Conservation (phyloP, 92 coral and sea anemone genomes). For the Phymanthus crucifer region DNA sequence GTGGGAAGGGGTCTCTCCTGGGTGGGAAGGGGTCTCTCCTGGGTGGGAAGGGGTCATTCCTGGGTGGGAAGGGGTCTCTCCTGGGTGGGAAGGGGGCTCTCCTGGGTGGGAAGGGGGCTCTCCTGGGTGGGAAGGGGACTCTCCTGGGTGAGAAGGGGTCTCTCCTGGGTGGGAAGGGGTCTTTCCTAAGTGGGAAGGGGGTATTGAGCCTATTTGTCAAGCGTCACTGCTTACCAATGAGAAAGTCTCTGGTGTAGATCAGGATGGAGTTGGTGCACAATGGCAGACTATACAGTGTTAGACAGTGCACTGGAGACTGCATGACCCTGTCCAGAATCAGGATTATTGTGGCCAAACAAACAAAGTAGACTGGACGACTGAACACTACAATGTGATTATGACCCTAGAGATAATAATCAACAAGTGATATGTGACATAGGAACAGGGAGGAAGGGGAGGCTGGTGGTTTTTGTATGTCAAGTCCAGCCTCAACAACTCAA, state of each 20-base stretch:
- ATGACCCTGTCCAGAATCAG: slow-evolving; percentile 65
- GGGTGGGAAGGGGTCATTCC: too few species aligned
- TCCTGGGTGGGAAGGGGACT: too few species aligned
- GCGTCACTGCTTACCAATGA: slow-evolving; percentile 64
- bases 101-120: too few species aligned
- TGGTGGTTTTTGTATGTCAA: too few species aligned
- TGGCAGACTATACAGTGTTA: slow-evolving; percentile 72
- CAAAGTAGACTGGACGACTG: slow-evolving; percentile 95
- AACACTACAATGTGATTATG: slow-evolving; percentile 93
- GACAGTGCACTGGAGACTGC: slow-evolving; percentile 43
- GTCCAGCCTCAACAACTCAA: too few species aligned
- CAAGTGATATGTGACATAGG: neutral
- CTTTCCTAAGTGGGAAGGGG: too few species aligned
- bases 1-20: too few species aligned
- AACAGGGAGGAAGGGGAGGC: neutral
- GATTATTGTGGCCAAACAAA: slow-evolving; percentile 68
- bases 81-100: too few species aligned
- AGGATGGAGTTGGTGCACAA: slow-evolving; percentile 68
- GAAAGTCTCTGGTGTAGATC: slow-evolving; percentile 73
- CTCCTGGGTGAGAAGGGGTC: too few species aligned
- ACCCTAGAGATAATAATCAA: slow-evolving; percentile 55
- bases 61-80: too few species aligned
- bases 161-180: too few species aligned
- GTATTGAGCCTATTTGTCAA: neutral
- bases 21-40: too few species aligned